Evolutionary conservation across 2,888 invertebrate genomes (phyloP), one percentile per base, ranked within the genome.

Genomic region (Punctoribates punctum): DNA sequence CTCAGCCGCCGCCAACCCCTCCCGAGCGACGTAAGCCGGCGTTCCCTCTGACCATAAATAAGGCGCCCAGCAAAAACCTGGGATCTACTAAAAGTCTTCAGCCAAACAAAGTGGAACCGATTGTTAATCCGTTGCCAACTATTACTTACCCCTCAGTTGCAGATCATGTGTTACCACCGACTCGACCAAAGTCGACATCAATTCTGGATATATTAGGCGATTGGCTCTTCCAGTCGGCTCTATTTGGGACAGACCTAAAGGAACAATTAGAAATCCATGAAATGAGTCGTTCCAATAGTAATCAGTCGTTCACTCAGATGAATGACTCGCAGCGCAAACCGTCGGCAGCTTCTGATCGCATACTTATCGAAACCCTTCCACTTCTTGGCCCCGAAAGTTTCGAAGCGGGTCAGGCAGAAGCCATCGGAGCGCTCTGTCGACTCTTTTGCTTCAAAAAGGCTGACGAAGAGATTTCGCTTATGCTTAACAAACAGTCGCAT

Each of bases 381-480:
- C 27, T 72, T 1, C 5, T 72, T 17, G 72, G 72, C 23, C 25
- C 72, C 72, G 81, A 81, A 70, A 80, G 81, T 78, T 86, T 85
- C 80, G 85, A 88, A 80, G 85, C 85, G 83, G 91, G 98, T 1
- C 88, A 94, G 77, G 97, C 98, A 0, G 95, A 96, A 85, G 97
- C 98, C 0, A 88, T 97, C 81, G 98, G 96, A 27, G 91, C 97
- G 3, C 85, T 99, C 27, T 98, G 98, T 84, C 88, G 96, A 81
- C 94, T 98, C 82, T 91, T 99, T 83, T 96, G 95, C 84, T 91
- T 96, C 0, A 96, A 96, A 85, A 94, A 94, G 85, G 94, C 95
- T 0, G 92, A 93, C 57, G 96, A 96, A 86, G 91, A 92, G 82
- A 94, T 99, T 81, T 86, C 94, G 38, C 20, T 60, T 17, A 73